Conservation (phyloP, 2,888 invertebrate species). For the Microdon myrmicae region DNA sequence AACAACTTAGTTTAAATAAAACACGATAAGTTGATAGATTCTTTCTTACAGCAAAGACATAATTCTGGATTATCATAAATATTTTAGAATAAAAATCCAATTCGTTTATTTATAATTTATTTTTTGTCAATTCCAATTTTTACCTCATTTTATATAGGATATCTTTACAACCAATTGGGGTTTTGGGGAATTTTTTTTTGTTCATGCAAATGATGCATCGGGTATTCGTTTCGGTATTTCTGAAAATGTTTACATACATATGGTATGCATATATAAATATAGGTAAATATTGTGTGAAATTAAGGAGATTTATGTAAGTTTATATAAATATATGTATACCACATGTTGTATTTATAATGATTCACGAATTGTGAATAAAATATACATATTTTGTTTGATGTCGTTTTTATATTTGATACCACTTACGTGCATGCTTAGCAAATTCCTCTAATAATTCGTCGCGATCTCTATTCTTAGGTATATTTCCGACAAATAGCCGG, state of each 20-base stretch:
- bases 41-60: too few species aligned
- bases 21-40: too few species aligned
- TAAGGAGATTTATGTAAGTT: too few species aligned
- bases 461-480: conserved; percentile 99
- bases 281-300: too few species aligned
- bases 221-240: too few species aligned
- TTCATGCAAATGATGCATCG: conserved; percentile 34
- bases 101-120: conserved; percentile 51
- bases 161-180: conserved; percentile 30
- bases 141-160: conserved; percentile 35
- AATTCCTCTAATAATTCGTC: conserved; percentile 99
- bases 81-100: conserved; percentile 67
- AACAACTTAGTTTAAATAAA: too few species aligned
- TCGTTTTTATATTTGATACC: conserved; percentile 60
- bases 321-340: too few species aligned
- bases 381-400: conserved; percentile 48
- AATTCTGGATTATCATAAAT: too few species aligned
- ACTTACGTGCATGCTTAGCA: conserved; percentile 99
- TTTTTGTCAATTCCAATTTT: conserved; percentile 43
- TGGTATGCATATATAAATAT: conserved; percentile 5
- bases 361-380: too few species aligned
- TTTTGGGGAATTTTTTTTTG: conserved; percentile 30
- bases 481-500: conserved; percentile 99
- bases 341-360: too few species aligned
- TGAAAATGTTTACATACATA: conserved; percentile 30